These are phyloP conservation scores for Channallabes apus DNA, from an alignment of 2,797 vertebrate genomes.

Conservation along the genomic window DNA sequence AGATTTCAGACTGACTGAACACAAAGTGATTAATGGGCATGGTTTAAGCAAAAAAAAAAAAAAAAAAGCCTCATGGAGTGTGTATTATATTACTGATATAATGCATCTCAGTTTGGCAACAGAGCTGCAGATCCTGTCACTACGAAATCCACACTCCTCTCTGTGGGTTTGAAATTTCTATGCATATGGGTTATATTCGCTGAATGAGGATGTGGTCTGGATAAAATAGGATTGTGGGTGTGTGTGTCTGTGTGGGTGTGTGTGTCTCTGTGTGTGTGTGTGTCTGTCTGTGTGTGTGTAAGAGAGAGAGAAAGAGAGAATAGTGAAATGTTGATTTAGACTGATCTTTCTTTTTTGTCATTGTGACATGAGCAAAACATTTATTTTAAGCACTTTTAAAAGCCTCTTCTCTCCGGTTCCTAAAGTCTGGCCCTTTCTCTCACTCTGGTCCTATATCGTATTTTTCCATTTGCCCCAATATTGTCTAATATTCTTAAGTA, in stretches of 20 bases:
- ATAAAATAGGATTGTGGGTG: neutral
- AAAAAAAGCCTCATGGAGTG: constrained; percentile 1
- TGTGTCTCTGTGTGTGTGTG: neutral
- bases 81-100: constrained; percentile 2
- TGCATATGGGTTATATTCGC: constrained; percentile 7
- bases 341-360: neutral
- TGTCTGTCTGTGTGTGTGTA: neutral
- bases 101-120: neutral
- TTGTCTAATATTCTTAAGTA: neutral
- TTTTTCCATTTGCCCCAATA: neutral
- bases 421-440: neutral
- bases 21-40: neutral
- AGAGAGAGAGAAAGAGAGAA: neutral
- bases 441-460: neutral
- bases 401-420: neutral
- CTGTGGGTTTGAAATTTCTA: neutral
- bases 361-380: neutral
- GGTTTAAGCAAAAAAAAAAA: constrained; percentile 6
- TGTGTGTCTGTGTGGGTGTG: neutral
- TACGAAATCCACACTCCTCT: neutral
- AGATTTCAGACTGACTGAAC: constrained; percentile 16
- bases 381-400: constrained; percentile 12
- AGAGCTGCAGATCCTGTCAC: constrained; percentile 6
- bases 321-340: neutral
- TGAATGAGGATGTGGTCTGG: neutral